Evolutionary conservation across 2,797 vertebrate genomes (phyloP), one percentile per base, ranked within the genome.

Genomic region (Pampus argenteus): DNA sequence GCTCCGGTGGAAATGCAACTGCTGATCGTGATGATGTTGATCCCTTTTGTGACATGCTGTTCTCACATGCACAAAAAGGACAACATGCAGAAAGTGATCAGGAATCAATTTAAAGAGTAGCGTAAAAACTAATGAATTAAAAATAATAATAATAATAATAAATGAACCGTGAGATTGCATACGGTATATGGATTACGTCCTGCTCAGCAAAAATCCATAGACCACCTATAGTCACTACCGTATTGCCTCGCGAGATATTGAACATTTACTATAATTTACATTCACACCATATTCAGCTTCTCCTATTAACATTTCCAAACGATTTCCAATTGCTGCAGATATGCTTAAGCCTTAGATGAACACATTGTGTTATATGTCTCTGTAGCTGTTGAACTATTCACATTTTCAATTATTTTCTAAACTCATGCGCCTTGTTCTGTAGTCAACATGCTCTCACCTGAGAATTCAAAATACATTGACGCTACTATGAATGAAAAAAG

Each of bases 121-220:
- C 15, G n/a, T 22, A 17, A 9, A n/a, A 57, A 54, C 51, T 23
- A n/a, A 9, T 44, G 5, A 18, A 50, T 45, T 48, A 51, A 23
- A 40, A 45, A 36, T 26, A 31, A 69, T 26, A n/a, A n/a, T n/a
- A n/a, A n/a, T n/a, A n/a, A n/a, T n/a, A n/a, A n/a, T n/a, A n/a
- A n/a, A n/a, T 52, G 51, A 58, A 52, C 17, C 3, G 4, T 51
- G 36, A 28, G 26, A 36, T 18, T 31, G 44, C 31, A 76, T 36
- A 49, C 23, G 0, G 22, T 9, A 13, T 42, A 38, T 58, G 40
- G 36, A 69, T 54, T 36, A 36, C 22, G 57, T 31, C 3, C 51
- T 28, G 45, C 56, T 23, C 40, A 29, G 48, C 8, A 76, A 65
- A 69, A 49, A 60, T 74, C 57, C 2, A 71, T 74, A n/a, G 6